These are phyloP conservation scores for Garrulus glandarius DNA, from an alignment of 2,797 vertebrate genomes.

Conservation along the genomic window DNA sequence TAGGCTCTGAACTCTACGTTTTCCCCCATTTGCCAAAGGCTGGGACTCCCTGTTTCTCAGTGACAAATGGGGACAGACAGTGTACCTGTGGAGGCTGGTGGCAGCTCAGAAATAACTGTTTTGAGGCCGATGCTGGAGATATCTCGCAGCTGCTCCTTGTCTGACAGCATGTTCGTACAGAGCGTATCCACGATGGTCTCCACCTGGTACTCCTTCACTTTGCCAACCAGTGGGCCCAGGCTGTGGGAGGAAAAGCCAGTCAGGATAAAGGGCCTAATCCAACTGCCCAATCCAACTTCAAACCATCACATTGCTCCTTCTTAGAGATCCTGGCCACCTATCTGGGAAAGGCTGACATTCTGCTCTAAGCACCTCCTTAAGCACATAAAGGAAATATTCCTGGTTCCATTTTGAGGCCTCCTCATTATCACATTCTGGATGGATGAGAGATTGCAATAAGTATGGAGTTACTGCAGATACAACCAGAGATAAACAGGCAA, in stretches of 20 bases:
- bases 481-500: not conserved
- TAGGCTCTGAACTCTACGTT: not conserved
- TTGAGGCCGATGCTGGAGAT: conserved; percentile 96
- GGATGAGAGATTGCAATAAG: not conserved
- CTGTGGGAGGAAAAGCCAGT: conserved; percentile 58
- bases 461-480: not conserved
- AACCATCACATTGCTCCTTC: not conserved
- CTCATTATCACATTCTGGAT: not conserved
- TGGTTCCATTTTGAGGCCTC: not conserved
- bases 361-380: not conserved
- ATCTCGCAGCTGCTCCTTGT: conserved; percentile 93
- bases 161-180: conserved; percentile 91
- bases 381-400: not conserved
- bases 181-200: conserved; percentile 92
- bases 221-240: conserved; percentile 90
- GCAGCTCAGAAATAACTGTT: conserved; percentile 90
- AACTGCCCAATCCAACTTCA: not conserved
- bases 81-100: conserved; percentile 86
- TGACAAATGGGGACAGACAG: not conserved
- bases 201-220: conserved; percentile 96
- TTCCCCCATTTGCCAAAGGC: not conserved
- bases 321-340: not conserved
- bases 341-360: not conserved
- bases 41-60: not conserved
- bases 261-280: not conserved